Evolutionary conservation across 2,888 invertebrate species (phyloP), one percentile per base, ranked within the genome.

Genomic region (Hydriomena furcata): DNA sequence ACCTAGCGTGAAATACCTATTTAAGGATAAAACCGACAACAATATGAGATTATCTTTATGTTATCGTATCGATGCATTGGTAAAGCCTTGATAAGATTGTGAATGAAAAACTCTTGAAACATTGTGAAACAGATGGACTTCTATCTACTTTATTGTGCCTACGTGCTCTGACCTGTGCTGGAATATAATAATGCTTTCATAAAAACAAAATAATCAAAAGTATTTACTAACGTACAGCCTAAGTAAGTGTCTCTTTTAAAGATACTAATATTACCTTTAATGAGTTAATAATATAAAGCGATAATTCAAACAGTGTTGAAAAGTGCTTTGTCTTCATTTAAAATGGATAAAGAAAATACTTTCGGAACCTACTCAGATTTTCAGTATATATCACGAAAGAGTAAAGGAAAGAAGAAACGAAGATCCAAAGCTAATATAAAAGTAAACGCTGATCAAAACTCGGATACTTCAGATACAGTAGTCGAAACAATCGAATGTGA

Each of bases 341-440:
- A 27, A 32, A 51, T 51, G 51, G 41, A 25, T 31, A 36, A 43
- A 23, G 17, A 11, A 1, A 43, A 17, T 23, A 2, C 6, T 12
- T 28, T 17, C 8, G 20, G 12, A 17, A 10, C 21, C 7, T 38
- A 24, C 5, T 13, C 30, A 6, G 46, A 52, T 13, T 46, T 42
- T 31, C 46, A 46, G 12, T 41, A 23, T 5, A 25, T 45, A 24
- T 41, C 37, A 10, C 37, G 52, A 7, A 52, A 52, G 21, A 32
- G 17, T 52, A 57, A 54, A 38, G 47, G 42, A 10, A 58, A 51
- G 49, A 56, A 49, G 25, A 42, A 32, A 38, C 32, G 52, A 10
- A 52, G 17, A 17, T 37, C 31, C 7, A 42, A 17, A 23, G 2
- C 27, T 13, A 46, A 45, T 31, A 36, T 32, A 8, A 25, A 7